Conservation (phyloP, 2,797 vertebrate species). For the Xenopus petersii region DNA sequence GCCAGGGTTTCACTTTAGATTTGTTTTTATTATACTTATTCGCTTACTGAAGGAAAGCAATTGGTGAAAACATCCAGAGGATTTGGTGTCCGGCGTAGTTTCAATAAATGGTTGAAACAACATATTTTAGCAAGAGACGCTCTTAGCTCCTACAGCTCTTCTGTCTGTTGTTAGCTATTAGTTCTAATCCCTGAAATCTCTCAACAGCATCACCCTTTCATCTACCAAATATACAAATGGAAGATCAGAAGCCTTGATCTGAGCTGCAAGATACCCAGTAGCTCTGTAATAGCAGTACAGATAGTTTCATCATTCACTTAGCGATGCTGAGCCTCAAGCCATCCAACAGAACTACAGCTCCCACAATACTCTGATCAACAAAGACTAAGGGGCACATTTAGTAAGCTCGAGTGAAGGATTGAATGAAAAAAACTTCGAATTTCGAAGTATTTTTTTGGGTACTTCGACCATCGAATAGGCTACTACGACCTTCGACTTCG, state of each 20-base stretch:
- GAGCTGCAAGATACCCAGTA: neutral
- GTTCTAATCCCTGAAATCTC: constrained; percentile 37
- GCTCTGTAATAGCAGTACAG: neutral
- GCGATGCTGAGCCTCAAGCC: too few relatives aligned
- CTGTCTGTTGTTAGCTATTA: constrained; percentile 31
- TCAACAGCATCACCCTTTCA: constrained; percentile 16
- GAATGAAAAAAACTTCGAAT: too few relatives aligned
- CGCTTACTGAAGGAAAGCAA: neutral
- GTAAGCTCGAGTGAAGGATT: too few relatives aligned
- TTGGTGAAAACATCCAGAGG: neutral
- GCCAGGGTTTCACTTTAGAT: constrained; percentile 4
- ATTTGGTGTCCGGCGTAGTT: constrained; percentile 21
- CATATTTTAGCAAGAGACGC: neutral
- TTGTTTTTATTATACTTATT: constrained; percentile 22
- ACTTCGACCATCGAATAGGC: too few relatives aligned
- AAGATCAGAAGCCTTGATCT: constrained; percentile 20
- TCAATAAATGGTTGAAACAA: constrained; percentile 12
- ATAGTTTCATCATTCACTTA: neutral
- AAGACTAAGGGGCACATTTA: too few relatives aligned
- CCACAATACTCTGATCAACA: too few relatives aligned
- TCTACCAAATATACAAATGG: constrained; percentile 37
- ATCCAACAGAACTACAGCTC: too few relatives aligned
- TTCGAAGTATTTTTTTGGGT: too few relatives aligned
- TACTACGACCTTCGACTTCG: too few relatives aligned
- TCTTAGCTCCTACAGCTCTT: neutral